phyloP scores from a whole-genome alignment of 2,888 invertebrate species.

The Tiphia femorata region DNA sequence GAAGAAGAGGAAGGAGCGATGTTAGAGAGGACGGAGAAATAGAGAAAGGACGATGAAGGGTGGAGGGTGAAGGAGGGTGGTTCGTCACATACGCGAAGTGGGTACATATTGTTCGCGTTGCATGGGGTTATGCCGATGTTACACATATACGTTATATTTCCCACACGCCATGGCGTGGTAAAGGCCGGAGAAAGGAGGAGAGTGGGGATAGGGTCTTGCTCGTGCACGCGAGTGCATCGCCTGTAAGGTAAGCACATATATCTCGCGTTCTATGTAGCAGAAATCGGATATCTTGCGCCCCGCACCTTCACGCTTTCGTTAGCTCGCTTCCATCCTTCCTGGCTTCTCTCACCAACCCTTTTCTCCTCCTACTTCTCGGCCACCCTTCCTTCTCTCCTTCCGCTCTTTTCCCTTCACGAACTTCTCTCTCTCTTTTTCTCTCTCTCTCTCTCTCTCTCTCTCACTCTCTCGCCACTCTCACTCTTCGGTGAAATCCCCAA shows the following conservation, averaged over 20 bases:
- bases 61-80: constrained; percentile 1
- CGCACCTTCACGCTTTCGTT: not conserved
- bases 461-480: not conserved
- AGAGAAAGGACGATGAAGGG: not conserved
- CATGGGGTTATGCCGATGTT: constrained; percentile 4
- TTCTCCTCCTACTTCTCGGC: constrained; percentile 4
- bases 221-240: not conserved
- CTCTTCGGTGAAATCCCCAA: not conserved
- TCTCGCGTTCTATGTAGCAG: not conserved
- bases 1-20: not conserved
- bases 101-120: constrained; percentile 34
- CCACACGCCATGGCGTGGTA: no score
- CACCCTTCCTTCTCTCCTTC: not conserved
- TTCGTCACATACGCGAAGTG: constrained; percentile 31
- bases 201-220: no score
- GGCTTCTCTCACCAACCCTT: not conserved
- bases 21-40: not conserved
- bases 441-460: not conserved
- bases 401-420: not conserved
- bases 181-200: no score
- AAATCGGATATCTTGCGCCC: constrained; percentile 2
- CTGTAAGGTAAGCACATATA: not conserved
- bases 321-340: not conserved
- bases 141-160: constrained; percentile 3
- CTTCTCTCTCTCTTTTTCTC: constrained; percentile 7